Percentiles rank a stretch among this genome's conserved stretches.
phyloP scores from a whole-genome alignment of 2,113 vertebrate genomes.

The Chionomys nivalis region DNA sequence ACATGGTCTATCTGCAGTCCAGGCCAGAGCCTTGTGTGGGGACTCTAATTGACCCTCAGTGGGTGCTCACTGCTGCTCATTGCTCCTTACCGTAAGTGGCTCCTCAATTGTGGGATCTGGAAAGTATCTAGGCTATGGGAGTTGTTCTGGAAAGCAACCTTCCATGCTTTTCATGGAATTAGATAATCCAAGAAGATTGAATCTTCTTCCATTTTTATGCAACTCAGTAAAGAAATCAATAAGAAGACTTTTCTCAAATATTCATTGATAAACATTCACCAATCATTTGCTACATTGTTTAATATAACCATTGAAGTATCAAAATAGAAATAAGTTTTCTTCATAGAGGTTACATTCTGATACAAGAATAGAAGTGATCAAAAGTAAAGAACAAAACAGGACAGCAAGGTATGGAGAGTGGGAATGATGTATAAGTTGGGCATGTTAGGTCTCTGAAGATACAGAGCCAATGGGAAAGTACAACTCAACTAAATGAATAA shows the following conservation, averaged over 20 bases:
- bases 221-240: not conserved
- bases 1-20: slow-evolving; percentile 73
- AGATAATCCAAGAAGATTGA: not conserved
- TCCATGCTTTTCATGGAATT: not conserved
- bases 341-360: not conserved
- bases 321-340: not conserved
- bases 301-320: not conserved
- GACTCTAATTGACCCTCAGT: slow-evolving; percentile 63
- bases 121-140: not conserved
- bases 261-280: not conserved
- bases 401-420: fast-evolving
- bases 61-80: slow-evolving; percentile 74
- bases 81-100: slow-evolving; percentile 69
- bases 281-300: not conserved
- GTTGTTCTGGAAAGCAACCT: not conserved
- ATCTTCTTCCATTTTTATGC: not conserved
- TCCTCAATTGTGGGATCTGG: not conserved
- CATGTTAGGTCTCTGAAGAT: not conserved
- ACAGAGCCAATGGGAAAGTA: not conserved
- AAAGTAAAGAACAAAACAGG: not conserved
- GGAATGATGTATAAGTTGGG: not conserved
- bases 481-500: not conserved
- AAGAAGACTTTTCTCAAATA: not conserved
- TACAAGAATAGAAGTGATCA: not conserved
- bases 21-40: slow-evolving; percentile 65